Base-by-base conservation (phyloP, 2,888 invertebrate genomes). In the Agriotes lineatus region DNA sequence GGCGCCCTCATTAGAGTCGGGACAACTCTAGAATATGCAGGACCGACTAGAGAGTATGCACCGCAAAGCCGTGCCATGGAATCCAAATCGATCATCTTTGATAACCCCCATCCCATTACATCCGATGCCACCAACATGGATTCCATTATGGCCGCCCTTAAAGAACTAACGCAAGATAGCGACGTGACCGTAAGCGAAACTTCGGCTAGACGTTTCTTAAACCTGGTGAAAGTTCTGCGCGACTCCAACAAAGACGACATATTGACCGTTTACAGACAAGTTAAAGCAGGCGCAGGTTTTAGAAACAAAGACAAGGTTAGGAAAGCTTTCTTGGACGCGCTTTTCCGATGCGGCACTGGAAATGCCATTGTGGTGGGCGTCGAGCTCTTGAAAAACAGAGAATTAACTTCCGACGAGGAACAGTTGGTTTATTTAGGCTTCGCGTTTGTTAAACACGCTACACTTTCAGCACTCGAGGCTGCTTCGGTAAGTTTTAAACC, bases 241-340 rank as follows among this genome's bases (percentile, higher is more conserved):
- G 83, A 85, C 1, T 88, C 91, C 22, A 90, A 85, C 78, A 90
- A 91, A 70, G 89, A 90, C 6, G 93, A 94, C 68, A 85, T 96
- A n/a, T 79, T 90, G 10, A 87, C 88, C 5, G 88, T 91, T 0
- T 92, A 89, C 82, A 86, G 87, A 63, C 89, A 90, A 78, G 86
- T 90, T n/a, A 89, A 85, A 70, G 83, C 86, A 0, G 88, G 88
- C 5, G 85, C 84, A 1, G 83, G 84, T 22, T 85, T 86, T 45
- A 78, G 87, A 63, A 87, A 89, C 73, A 89, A 88, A 78, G 85
- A 83, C 44, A 81, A 87, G n/a, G 89, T 89, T 50, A 90, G 87
- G 87, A 92, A 91, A 75, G 89, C 94, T 4, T 92, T 93, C 81
- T 82, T 95, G 59, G 96, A 96, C 80, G 96, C 92, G 60, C 84